Base-by-base conservation (phyloP, 2,797 vertebrate genomes). In the Bradypus variegatus region DNA sequence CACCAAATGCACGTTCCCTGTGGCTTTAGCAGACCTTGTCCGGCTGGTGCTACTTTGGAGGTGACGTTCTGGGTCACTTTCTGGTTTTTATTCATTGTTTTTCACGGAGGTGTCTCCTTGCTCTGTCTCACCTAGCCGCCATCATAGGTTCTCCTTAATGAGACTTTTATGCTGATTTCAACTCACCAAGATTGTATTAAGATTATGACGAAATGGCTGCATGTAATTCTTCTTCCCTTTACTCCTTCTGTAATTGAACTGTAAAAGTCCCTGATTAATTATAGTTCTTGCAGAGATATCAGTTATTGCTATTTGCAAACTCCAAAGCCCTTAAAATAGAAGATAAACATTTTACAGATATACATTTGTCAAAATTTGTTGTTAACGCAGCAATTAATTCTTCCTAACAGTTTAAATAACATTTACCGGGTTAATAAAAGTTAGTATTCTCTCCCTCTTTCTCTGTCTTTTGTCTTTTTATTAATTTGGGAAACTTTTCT, bases 361-460 rank as follows among this genome's bases (percentile, higher is more conserved):
- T 41, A 29, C 12, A 67, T 88, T 75, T 93, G 41, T 92, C 79
- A 93, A 91, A 92, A 65, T 88, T 36, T 73, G 86, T 67, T 91
- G 55, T 33, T 86, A 78, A 88, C 89, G 15, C 23, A 55, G 21
- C 50, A 85, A 83, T 93, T 95, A 72, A 45, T 93, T 88, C 6
- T 85, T 88, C n/a, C 29, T 92, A 23, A 53, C 0, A 41, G 88
- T 90, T 76, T 86, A 93, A 91, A 48, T 88, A 92, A 85, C 25
- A n/a, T 75, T 80, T 69, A 79, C 36, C n/a, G 77, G 38, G 38
- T 76, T 90, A 60, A 76, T 65, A 36, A 91, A 95, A 87, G 15
- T 38, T 90, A 87, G 13, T 10, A 15, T 58, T 65, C 58, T 58
- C 55, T 21, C 55, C 8, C 55, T 21, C 13, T 16, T 16, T 16